Percentiles rank a stretch among this genome's conserved stretches.
These are phyloP conservation scores for Phortica magna DNA, from an alignment of 2,888 invertebrate species.

Conservation along the genomic window DNA sequence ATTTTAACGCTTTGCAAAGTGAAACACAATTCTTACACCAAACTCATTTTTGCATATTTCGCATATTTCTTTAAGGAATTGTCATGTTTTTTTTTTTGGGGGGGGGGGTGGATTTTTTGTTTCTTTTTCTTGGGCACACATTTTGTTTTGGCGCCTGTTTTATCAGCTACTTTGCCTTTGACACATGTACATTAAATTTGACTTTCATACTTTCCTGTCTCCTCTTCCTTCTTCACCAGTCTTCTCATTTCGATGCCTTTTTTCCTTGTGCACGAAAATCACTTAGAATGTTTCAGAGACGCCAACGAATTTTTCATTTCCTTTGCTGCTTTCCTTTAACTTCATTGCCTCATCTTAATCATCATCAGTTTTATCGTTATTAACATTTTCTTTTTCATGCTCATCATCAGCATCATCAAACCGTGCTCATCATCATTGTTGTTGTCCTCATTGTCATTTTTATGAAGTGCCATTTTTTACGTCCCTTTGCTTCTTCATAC, in stretches of 20 bases:
- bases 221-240: no score
- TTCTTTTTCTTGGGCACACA: not conserved
- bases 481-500: not conserved
- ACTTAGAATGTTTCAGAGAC: not conserved
- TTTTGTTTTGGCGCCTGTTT: conserved; percentile 13
- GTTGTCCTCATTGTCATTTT: conserved; percentile 44
- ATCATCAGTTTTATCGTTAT: conserved; percentile 1
- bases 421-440: conserved; percentile 45
- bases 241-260: not conserved
- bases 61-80: not conserved
- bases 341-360: conserved; percentile 40
- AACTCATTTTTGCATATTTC: not conserved
- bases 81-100: not conserved
- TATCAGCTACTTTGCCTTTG: conserved; percentile 9
- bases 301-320: not conserved
- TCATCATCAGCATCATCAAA: conserved; percentile 24
- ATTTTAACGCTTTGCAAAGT: not conserved
- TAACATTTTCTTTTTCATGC: conserved; percentile 39
- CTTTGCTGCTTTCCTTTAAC: conserved; percentile 6
- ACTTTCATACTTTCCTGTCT: not conserved
- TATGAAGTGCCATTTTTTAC: conserved; percentile 67
- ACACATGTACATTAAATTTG: not conserved
- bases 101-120: no score
- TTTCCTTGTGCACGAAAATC: conserved; percentile 5
- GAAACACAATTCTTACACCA: not conserved